Evolutionary conservation across 2,797 vertebrate genomes (phyloP), one percentile per base, ranked within the genome.

Genomic region (Alexandromys oeconomus): DNA sequence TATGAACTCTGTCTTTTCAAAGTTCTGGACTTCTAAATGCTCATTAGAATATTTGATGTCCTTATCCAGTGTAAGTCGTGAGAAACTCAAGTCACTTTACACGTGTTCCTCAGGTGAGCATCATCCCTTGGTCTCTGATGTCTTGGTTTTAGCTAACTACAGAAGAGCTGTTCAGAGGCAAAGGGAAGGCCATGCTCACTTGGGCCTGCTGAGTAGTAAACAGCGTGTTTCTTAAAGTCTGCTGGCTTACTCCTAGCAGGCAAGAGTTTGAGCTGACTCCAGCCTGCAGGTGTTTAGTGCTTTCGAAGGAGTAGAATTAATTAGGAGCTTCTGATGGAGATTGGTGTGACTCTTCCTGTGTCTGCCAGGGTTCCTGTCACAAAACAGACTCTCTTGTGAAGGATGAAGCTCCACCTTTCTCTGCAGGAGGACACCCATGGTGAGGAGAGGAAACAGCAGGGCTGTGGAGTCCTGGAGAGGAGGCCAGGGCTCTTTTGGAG

Each of bases 151-250:
- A 92, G 25, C 31, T 91, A 76, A 79, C 29, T 80, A 80, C 74
- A 89, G 78, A 80, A 80, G n/a, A 79, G 74, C 67, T 85, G 82
- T 19, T 97, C 95, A 78, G 59, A 31, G 61, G n/a, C 43, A 57
- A 57, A 9, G 17, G 4, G 8, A 89, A 94, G 76, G 61, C 76
- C 29, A 1, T 65, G 40, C 46, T 92, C 37, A 29, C 91, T 92
- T 92, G 46, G 78, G 92, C 4, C 48, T n/a, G 48, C 48, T 81
- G 51, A 19, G 73, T 29, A 74, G 86, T 91, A 94, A 82, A 54
- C 84, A 92, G 40, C 77, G 46, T n/a, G 94, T 94, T 85, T 95
- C 82, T 91, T 94, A 71, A 79, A 94, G 89, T 61, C 46, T 46
- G 67, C 48, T 87, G 80, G 92, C 67, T 87, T 90, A 71, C 80